Percentiles rank a stretch among this genome's conserved stretches.
phyloP scores from a whole-genome alignment of 2,888 invertebrate species.

The Nebria brevicollis region DNA sequence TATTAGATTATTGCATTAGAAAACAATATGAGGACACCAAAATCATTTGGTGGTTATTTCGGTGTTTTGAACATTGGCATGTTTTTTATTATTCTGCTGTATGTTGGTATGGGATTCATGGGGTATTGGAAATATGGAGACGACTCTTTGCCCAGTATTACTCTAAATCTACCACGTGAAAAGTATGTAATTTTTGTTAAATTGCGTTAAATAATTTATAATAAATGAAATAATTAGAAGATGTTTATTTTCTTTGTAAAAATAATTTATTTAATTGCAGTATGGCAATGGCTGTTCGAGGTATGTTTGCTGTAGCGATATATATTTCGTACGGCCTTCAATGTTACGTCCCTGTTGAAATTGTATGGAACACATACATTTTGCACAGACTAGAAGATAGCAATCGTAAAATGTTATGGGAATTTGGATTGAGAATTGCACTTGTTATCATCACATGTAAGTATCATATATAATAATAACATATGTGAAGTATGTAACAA shows the following conservation, averaged over 20 bases:
- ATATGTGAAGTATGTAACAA: constrained; percentile 2
- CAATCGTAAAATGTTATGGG: constrained; percentile 55
- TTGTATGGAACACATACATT: constrained; percentile 72
- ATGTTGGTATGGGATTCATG: constrained; percentile 82
- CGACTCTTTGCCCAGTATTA: constrained; percentile 77
- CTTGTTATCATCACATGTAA: constrained; percentile 62
- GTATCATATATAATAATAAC: constrained; percentile 17
- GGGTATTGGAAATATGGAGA: constrained; percentile 86
- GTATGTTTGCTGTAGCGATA: constrained; percentile 75
- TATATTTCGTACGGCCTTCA: constrained; percentile 87
- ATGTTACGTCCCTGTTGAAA: constrained; percentile 87
- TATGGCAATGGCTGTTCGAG: constrained; percentile 71
- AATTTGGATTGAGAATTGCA: constrained; percentile 59
- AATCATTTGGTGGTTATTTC: constrained; percentile 77
- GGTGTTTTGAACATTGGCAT: constrained; percentile 88
- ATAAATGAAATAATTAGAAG: too few species aligned
- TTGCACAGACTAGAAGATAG: constrained; percentile 57
- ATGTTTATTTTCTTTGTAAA: too few species aligned
- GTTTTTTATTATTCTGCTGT: constrained; percentile 78
- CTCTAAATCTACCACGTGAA: constrained; percentile 78
- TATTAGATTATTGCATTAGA: constrained; percentile 87
- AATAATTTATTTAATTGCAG: constrained; percentile 59
- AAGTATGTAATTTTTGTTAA: constrained; percentile 63
- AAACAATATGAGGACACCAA: constrained; percentile 88
- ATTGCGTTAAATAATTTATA: background rate